Evolutionary conservation across 2,888 invertebrate genomes (phyloP), one percentile per base, ranked within the genome.

Genomic region (Uloborus plumipes): DNA sequence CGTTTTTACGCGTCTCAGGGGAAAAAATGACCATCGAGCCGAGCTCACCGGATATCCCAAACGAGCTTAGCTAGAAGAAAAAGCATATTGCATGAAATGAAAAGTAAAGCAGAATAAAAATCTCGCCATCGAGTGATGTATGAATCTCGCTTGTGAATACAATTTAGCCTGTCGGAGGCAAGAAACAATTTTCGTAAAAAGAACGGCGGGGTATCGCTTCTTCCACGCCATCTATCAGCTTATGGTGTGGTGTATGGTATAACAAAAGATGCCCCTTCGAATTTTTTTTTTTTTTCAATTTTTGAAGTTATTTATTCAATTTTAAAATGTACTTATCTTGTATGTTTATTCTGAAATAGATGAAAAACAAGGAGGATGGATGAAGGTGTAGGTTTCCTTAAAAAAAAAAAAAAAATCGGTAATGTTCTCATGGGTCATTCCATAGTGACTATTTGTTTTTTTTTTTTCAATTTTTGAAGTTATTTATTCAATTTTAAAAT

Each of bases 141-240:
- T 80, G 73, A 50, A 74, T 69, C 69, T 49, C 64, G 80, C 74
- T 64, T 64, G 74, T 58, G 69, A 74, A 70, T 74, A 73, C 74
- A 74, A 70, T 80, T 74, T 80, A 80, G 73, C 55, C 80, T 70
- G 74, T 74, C 74, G 59, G 64, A 62, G 69, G 66, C 69, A 58
- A 50, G 74, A 80, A 80, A 80, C 80, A 80, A 80, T 80, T 80
- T 80, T 80, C 69, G 80, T 69, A 69, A 80, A 80, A 74, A 39
- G 39, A 74, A 74, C 80, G 80, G 69, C 73, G 31, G 67, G 64
- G 58, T 80, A 80, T 80, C 80, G 69, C 69, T 47, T 64, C 80
- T 80, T 80, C 74, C 74, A 69, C 74, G 47, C 70, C 80, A 80
- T 80, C 74, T 67, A 69, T 80, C 80, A 80, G 80, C 62, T 74